Base-by-base conservation (phyloP, 2,113 vertebrate species). In the Ranitomeya imitator region DNA sequence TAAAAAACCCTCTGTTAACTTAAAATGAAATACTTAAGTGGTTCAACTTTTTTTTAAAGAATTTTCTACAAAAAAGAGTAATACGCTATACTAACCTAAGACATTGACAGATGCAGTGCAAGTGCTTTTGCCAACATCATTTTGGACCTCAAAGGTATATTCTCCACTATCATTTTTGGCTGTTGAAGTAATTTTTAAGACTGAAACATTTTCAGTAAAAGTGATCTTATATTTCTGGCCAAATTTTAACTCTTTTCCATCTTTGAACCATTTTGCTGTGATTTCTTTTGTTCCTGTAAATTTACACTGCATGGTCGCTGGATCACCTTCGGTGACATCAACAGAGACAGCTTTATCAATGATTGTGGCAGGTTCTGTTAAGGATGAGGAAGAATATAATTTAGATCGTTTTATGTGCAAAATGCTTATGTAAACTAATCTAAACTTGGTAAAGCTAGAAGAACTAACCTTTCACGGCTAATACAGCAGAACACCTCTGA, bases 321-420 rank as follows among this genome's bases (percentile, higher is more conserved):
- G 97, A 91, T 99, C 98, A 79, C 98, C 97, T 91, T 97, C 96
- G 76, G 98, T 99, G 89, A 99, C 98, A 93, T 97, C 99, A 93
- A 99, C 95, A 45, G 98, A 99, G 90, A 97, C 96, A 0, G 96
- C 95, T 90, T 97, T 96, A 88, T 99, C 98, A 9, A 94, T 95
- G 51, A 99, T 93, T 85, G 95, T 97, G 90, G 98, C 98, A 88
- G 98, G 98, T 93, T 99, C 98, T 99, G 93, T 91, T 91, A 93
- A 87, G 95, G 93, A 92, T 85, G 79, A 93, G 88, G 88, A 67
- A 93, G 21, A 94, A 0, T 87, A 6, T 37, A 74, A 79, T 85
- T 85, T 59, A 59, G 69, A 79, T n/a, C 31, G 12, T 51, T 61
- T 55, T 82, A 45, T 87, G 16, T 12, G 45, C 51, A 45, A 5